Evolutionary conservation across 2,113 vertebrate species (phyloP), one percentile per base, ranked within the genome.

Genomic region (Corythoichthys intestinalis): DNA sequence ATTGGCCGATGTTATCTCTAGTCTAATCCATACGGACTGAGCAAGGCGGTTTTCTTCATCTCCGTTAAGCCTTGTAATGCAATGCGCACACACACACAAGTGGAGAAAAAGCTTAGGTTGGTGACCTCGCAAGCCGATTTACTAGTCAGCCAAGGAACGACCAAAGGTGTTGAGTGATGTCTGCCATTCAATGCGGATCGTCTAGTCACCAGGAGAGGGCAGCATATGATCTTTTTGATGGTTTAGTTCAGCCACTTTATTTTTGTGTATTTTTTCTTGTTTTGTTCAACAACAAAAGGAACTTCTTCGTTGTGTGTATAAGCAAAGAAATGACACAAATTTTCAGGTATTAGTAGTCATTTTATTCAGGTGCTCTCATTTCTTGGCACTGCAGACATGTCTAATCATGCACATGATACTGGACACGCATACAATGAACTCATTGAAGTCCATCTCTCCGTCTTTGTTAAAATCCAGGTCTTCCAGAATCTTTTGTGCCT

Each of bases 391-490:
- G 37, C 63, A 66, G 3, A 53, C 6, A 4, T 0, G 2, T 35
- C 94, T 92, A 50, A 84, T 91, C 73, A 80, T 73, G 0, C 80
- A 85, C 12, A 87, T 84, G 37, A 94, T 58, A 1, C 73, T 17
- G 6, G 89, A 83, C 12, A 93, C 81, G 3, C 92, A 71, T 56
- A 87, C 66, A 2, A 93, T 34, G 68, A 92, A 94, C 79, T 94
- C 92, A 0, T 11, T 86, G 89, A 94, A 94, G 84, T 93, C 92
- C 37, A 94, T 82, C 73, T 91, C 70, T 0, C 67, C 68, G 52
- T 93, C 91, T 0, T 87, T 76, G 0, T 92, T 86, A 8, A 84
- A 66, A 13, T 94, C 92, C 77, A 94, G 81, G 41, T 83, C 69
- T 66, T 88, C 86, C 70, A 94, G 59, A 53, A 92, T 49, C 60